These are phyloP conservation scores for Machimus rusticus DNA, from an alignment of 2,888 invertebrate species.

Conservation along the genomic window DNA sequence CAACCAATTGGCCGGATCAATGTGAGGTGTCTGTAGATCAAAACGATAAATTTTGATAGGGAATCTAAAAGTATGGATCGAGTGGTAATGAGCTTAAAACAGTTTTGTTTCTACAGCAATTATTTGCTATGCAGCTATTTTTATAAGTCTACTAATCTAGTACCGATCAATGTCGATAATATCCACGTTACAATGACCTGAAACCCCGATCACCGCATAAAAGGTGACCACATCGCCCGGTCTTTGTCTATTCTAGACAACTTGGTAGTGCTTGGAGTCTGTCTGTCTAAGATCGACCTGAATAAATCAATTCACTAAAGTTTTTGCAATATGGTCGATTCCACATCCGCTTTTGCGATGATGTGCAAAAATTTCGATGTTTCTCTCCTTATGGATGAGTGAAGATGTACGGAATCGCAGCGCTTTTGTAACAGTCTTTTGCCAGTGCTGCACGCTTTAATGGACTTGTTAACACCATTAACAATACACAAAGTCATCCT, in stretches of 20 bases:
- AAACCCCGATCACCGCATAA: background rate
- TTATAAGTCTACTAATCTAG: background rate
- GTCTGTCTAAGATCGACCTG: background rate
- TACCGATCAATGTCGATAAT: background rate
- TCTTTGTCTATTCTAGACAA: background rate
- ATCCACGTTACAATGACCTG: slow-evolving; percentile 13
- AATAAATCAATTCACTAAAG: background rate
- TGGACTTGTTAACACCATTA: background rate
- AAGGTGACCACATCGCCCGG: background rate
- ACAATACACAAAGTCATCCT: background rate
- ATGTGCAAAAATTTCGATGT: slow-evolving; percentile 12
- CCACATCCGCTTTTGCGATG: slow-evolving; percentile 17
- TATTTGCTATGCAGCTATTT: background rate
- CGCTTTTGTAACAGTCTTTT: background rate
- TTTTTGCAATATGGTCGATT: background rate
- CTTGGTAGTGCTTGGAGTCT: background rate
- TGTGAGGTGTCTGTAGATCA: background rate
- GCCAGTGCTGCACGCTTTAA: background rate
- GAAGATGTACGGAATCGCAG: background rate
- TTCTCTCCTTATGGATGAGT: background rate
- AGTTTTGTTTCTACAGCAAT: background rate
- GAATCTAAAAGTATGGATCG: background rate
- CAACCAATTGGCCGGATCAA: background rate
- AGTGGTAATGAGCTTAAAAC: background rate
- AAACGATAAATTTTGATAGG: background rate